Evolutionary conservation across 2,888 invertebrate genomes (phyloP).

Genomic region (Noctuana brunneofusca): DNA sequence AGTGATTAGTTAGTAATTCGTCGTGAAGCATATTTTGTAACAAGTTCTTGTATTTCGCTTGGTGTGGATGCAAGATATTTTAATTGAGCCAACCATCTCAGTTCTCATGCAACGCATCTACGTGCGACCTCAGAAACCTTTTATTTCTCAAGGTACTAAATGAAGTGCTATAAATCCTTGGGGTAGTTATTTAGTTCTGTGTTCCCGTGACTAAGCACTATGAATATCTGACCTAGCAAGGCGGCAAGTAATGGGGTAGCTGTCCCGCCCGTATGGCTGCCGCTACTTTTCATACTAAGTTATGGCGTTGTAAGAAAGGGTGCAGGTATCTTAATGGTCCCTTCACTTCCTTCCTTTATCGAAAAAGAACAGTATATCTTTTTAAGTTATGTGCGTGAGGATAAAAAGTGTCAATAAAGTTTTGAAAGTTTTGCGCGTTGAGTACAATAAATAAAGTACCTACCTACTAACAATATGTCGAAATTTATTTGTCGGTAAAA

Average conservation of each 20-base stretch:
- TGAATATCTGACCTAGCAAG: conserved; percentile 13
- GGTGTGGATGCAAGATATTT: no score
- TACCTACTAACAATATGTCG: neutral
- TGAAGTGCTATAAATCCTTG: neutral
- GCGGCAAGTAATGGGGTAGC: conserved; percentile 14
- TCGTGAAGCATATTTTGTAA: no score
- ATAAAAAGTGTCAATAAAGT: neutral
- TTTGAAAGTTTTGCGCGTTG: neutral
- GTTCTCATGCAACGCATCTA: no score
- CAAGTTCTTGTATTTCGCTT: no score
- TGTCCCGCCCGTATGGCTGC: neutral
- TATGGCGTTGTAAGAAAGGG: conserved; percentile 27
- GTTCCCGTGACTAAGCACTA: conserved; percentile 6
- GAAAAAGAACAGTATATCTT: conserved; percentile 13
- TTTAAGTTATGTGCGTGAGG: conserved; percentile 5
- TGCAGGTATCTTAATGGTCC: conserved; percentile 27
- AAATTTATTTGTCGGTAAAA: no score
- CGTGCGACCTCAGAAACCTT: no score
- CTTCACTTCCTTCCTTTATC: conserved; percentile 27
- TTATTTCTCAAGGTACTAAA: no score
- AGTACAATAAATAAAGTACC: neutral
- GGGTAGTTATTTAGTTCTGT: neutral
- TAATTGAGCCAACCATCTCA: no score
- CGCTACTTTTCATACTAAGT: conserved; percentile 16
- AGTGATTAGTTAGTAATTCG: no score